Evolutionary conservation across 92 coral and sea anemone genomes (phyloP), one percentile per base, ranked within the genome.

Genomic region (Desmophyllum pertusum): DNA sequence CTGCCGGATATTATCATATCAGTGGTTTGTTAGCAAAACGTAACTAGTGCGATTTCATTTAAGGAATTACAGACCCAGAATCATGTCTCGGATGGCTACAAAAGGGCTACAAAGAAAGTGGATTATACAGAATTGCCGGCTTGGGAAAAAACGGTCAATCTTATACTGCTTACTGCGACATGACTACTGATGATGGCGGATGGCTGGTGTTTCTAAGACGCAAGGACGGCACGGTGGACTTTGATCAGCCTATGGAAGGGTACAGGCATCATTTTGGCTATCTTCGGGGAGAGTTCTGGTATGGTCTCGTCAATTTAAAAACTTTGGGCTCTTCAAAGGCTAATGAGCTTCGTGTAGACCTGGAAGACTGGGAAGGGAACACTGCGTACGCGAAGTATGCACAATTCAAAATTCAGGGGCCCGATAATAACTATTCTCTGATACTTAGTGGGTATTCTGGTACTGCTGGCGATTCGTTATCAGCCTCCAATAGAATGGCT

Each of bases 301-400:
- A 33, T 38, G 75, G 75, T 3, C 48, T 70, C 15, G 11, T 5
- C 5, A 38, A 69, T 10, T 6, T 69, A 21, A 38, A 37, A n/a
- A n/a, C n/a, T n/a, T n/a, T 18, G 30, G 31, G 18, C 15, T 68
- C 45, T 36, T 46, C 31, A 10, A 13, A 17, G 10, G 21, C 6
- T 19, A 38, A 38, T 19, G 73, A 68, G 30, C 74, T 69, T 9
- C 11, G 74, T 17, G 45, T 69, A 10, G 74, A 69, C n/a, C 21
- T 69, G 10, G 74, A 69, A 39, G 74, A 69, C 50, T 69, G 74
- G 74, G 74, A 69, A 6, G 75, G 75, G 6, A 40, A 70, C 18
- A 40, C 75, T 70, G 35, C 75, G 33, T 70, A 19, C 51, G 75
- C 51, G 5, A 40, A 70, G 21, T 38, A 70, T 70, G 38, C 51